Evolutionary conservation across 1,140 invertebrate species (phyloP).

Genomic region (Littorina saxatilis): DNA sequence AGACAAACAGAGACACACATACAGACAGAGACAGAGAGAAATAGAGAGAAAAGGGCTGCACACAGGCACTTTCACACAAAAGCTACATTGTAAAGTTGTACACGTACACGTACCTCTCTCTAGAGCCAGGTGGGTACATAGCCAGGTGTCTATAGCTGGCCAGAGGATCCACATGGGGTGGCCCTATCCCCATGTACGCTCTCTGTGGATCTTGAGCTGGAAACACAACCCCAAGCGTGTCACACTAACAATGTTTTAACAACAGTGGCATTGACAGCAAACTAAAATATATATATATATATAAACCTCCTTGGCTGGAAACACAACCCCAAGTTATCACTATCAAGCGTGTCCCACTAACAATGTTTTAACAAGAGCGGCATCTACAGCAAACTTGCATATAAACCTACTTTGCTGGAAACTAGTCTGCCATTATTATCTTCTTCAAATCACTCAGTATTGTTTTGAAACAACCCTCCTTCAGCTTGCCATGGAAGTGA

Average conservation of each 20-base stretch:
- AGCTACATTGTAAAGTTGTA: too few relatives aligned
- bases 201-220: constrained; percentile 56
- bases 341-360: neutral
- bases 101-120: constrained; percentile 81
- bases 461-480: too few relatives aligned
- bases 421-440: too few relatives aligned
- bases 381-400: neutral
- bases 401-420: constrained; percentile 57
- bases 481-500: too few relatives aligned
- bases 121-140: constrained; percentile 78
- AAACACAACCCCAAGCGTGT: neutral
- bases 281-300: too few relatives aligned
- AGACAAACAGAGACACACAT: too few relatives aligned
- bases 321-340: neutral
- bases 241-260: neutral
- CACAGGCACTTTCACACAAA: too few relatives aligned
- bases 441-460: too few relatives aligned
- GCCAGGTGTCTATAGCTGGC: constrained; percentile 73
- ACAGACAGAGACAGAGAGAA: too few relatives aligned
- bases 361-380: neutral
- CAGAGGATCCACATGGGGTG: constrained; percentile 81
- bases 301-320: constrained; percentile 57
- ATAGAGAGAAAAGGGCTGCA: too few relatives aligned
- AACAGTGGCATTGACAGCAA: neutral
- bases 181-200: constrained; percentile 53